Base-by-base conservation (phyloP, 2,113 vertebrate species). In the Cochlearius cochlearius region DNA sequence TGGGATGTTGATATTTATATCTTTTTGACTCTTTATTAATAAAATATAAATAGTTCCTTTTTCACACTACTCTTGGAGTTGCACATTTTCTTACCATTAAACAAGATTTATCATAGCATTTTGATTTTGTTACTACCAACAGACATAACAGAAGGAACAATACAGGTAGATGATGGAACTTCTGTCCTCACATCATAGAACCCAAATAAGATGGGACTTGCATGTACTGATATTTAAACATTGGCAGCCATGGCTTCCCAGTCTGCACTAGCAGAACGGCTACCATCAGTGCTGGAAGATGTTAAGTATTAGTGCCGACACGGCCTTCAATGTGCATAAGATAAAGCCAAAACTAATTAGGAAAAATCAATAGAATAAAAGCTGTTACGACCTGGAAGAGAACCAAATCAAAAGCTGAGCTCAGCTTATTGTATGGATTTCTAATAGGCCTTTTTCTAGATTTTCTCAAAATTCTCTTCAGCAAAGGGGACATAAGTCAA, bases 301-400 rank as follows among this genome's bases (percentile, higher is more conserved):
- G 12, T 49, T 43, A 68, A 84, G 9, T 72, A 84, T 85, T 94
- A 82, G 68, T 76, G 49, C n/a, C 11, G 9, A 69, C 66, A 34
- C 2, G 15, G 55, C 30, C 49, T 91, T 92, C 88, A 80, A 30
- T 43, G 19, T 72, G 34, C 32, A 39, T 36, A 69, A 88, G 23
- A 81, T 43, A 62, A 93, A 86, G 60, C 34, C 71, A 93, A 83
- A 92, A 68, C 43, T 88, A 79, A 82, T 90, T 95, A 92, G 80
- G 59, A 93, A 92, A 93, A 88, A 71, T 88, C 79, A 66, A 68
- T 95, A 38, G n/a, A 77, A 86, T 59, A 64, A 82, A 94, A 86
- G 43, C 63, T 85, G 63, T 67, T 89, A 25, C 0, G 3, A 64
- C 20, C 71, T 62, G 43, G 53, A 92, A 63, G 26, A 63, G 60